Conservation (phyloP, 2,113 vertebrate genomes). For the Ammospiza nelsoni region DNA sequence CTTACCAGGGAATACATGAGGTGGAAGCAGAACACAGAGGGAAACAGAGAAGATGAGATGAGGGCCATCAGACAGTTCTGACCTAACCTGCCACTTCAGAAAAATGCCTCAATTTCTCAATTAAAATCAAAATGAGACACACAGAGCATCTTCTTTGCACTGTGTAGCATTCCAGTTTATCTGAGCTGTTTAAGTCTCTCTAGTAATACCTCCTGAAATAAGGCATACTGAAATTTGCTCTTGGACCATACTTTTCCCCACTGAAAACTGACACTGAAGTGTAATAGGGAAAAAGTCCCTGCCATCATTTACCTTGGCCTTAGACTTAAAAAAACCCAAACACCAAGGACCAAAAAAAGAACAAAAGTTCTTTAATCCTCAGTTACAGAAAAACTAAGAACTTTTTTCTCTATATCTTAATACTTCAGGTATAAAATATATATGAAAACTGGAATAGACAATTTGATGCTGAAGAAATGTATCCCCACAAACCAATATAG, state of each 20-base stretch:
- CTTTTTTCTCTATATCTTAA: neutral
- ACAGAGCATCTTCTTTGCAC: neutral
- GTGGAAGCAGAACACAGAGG: neutral
- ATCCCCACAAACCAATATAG: neutral
- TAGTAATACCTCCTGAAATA: neutral
- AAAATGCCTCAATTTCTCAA: neutral
- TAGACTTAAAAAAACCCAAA: neutral
- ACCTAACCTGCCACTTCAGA: neutral
- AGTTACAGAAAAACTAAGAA: neutral
- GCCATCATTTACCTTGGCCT: slow-evolving; percentile 57
- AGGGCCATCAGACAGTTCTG: neutral
- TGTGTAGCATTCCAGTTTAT: neutral
- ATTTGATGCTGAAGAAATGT: neutral
- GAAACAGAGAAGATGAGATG: neutral
- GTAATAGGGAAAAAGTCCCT: slow-evolving; percentile 32
- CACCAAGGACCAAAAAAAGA: neutral
- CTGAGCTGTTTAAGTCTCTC: neutral
- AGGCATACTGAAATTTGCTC: slow-evolving; percentile 43
- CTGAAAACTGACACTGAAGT: slow-evolving; percentile 23
- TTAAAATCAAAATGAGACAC: neutral
- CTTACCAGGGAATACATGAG: neutral
- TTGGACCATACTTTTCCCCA: slow-evolving; percentile 7
- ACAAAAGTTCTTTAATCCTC: slow-evolving; percentile 49
- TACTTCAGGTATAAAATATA: neutral
- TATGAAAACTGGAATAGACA: neutral